Evolutionary conservation across 2,888 invertebrate species (phyloP).

Genomic region (Achlya flavicornis): DNA sequence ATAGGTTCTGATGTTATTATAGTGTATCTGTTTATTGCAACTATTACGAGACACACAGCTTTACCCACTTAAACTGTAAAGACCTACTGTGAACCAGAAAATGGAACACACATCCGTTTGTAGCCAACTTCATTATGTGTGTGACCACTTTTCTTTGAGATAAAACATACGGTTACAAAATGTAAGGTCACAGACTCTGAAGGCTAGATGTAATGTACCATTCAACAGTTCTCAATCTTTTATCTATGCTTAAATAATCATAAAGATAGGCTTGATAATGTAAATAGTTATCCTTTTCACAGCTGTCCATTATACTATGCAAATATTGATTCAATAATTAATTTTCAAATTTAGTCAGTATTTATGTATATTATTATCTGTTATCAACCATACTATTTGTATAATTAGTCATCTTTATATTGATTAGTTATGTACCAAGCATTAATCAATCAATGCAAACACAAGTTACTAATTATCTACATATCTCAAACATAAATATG

Average conservation of each 20-base stretch:
- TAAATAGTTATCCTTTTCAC: neutral
- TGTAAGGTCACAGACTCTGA: neutral
- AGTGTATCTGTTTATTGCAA: too few species aligned
- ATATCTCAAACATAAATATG: conserved; percentile 11
- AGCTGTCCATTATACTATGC: neutral
- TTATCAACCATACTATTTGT: neutral
- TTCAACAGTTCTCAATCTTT: neutral
- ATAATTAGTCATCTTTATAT: neutral
- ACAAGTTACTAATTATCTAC: conserved; percentile 1
- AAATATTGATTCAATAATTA: neutral
- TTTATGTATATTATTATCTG: neutral
- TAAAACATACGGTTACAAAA: neutral
- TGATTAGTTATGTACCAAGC: neutral
- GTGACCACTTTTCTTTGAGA: too few species aligned
- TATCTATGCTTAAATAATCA: neutral
- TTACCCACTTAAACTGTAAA: too few species aligned
- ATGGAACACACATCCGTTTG: too few species aligned
- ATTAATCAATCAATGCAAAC: neutral
- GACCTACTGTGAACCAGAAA: too few species aligned
- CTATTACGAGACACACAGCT: too few species aligned
- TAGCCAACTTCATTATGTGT: too few species aligned
- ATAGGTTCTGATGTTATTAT: too few species aligned
- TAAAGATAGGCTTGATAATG: neutral
- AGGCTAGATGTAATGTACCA: neutral
- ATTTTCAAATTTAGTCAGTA: neutral